Evolutionary conservation across 2,888 invertebrate species (phyloP), one percentile per base, ranked within the genome.

Genomic region (Nomada fabriciana): DNA sequence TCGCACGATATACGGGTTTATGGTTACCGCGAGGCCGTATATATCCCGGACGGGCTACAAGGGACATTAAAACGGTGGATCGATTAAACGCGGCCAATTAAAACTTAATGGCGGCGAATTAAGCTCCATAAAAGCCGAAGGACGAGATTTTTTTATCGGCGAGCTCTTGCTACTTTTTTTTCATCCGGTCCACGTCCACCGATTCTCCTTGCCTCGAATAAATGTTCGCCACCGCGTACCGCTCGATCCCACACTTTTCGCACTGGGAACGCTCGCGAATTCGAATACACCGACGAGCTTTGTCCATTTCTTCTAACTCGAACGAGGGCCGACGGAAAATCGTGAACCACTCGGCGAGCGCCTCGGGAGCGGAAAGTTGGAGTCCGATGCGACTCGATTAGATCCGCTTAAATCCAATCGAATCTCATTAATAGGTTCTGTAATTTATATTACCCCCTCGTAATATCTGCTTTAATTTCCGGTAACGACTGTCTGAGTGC

Each of bases 71-170:
- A 83, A 81, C 63, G 57, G 71, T 36, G 70, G 83, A 82, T 83
- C 83, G 83, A 83, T 83, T 83, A 77, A 83, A 71, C 83, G 83
- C 68, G 82, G 82, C 83, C 83, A 83, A 83, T 83, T 83, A 83
- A 82, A 83, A 78, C 77, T 77, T 83, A 83, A 81, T 75, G 74
- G 82, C 67, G 69, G 68, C 77, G 82, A 83, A 81, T 83, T 81
- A 82, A 77, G 77, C 82, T 75, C 77, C 63, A 83, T 82, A 82
- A 81, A 82, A 83, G 75, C 83, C 73, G 69, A 60, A 67, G 75
- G 68, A 73, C 64, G 74, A 74, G 80, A 75, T 83, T 83, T 78
- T 83, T 83, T 72, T 36, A 61, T 52, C 72, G 65, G 15, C 36
- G 0, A 10, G 9, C 53, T n/a, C n/a, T 47, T 13, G 42, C 64